Conservation (phyloP, 2,888 invertebrate genomes). For the Listrodromus nycthemerus region DNA sequence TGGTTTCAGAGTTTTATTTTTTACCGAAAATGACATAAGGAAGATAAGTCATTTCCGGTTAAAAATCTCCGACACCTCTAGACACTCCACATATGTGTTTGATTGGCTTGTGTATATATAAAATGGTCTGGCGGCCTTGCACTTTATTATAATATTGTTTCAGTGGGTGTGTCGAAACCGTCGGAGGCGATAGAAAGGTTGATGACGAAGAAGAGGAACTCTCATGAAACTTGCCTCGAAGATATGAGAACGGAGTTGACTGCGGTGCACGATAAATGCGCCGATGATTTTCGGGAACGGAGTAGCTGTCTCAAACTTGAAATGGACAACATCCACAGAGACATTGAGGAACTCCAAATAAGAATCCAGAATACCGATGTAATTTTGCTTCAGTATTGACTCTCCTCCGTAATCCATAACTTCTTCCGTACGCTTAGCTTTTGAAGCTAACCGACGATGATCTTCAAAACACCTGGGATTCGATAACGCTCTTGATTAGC, state of each 20-base stretch:
- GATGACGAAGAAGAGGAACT: conserved; percentile 55
- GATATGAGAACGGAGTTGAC: conserved; percentile 66
- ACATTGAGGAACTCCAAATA: conserved; percentile 51
- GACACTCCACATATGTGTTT: too few relatives aligned
- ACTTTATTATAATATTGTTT: not conserved
- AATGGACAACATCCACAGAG: conserved; percentile 53
- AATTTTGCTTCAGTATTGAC: not conserved
- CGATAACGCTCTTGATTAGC: conserved; percentile 44
- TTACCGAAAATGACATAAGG: too few relatives aligned
- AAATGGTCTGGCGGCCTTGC: not conserved
- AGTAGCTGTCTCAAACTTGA: conserved; percentile 59
- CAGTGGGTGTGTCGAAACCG: conserved; percentile 66
- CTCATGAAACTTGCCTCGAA: conserved; percentile 63
- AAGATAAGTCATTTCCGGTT: too few relatives aligned
- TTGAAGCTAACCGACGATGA: conserved; percentile 43
- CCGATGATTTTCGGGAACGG: conserved; percentile 52
- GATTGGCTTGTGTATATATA: too few relatives aligned
- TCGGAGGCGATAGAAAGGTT: conserved; percentile 65
- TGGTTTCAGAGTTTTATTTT: too few relatives aligned
- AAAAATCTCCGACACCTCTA: too few relatives aligned
- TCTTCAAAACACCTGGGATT: conserved; percentile 54
- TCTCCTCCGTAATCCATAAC: not conserved
- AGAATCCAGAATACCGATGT: conserved; percentile 56
- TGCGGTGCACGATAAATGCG: conserved; percentile 52
- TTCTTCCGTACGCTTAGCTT: conserved; percentile 36